Evolutionary conservation across 1,140 invertebrate species (phyloP), one percentile per base, ranked within the genome.

Genomic region (Zaprionus camerounensis): DNA sequence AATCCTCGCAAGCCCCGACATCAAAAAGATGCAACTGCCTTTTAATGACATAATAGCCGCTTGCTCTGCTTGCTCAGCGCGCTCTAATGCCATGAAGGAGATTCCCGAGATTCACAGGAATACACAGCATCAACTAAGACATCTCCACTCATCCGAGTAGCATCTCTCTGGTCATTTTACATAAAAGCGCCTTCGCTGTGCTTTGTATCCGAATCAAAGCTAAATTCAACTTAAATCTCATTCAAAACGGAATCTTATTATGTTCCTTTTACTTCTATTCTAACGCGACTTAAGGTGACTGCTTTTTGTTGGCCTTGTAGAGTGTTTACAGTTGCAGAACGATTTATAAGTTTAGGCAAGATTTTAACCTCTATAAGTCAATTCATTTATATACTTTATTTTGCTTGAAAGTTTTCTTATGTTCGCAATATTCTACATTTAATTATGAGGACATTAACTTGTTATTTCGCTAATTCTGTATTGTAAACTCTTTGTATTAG

Each of bases 21-120:
- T 82, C 83, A 86, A 80, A 86, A 83, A 80, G 83, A 77, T 68
- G 55, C 80, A 57, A 53, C 69, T 64, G 65, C 55, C 55, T 78
- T 78, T 78, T 78, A 78, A 76, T 65, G 62, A 34, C 67, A 62
- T 78, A 78, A 78, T 78, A 66, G 67, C 72, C 57, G 57, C 38
- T 36, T 57, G 36, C 57, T 66, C 38, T 61, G 57, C 66, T 34
- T 64, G 53, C 24, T 34, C 31, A 66, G 66, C 62, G 51, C 62
- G 51, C 67, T 59, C 46, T 56, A 75, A 64, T 58, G 55, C n/a
- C 67, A 65, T 57, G 38, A 74, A 71, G 62, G 51, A 55, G 63
- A 55, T 57, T 36, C 34, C 31, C 22, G 38, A 56, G 63, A 31
- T 34, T 26, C 31, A 24, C 15, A 20, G 31, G 17, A 38, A 57